phyloP scores from a whole-genome alignment of 1,140 invertebrate genomes.

The Sitophilus oryzae region DNA sequence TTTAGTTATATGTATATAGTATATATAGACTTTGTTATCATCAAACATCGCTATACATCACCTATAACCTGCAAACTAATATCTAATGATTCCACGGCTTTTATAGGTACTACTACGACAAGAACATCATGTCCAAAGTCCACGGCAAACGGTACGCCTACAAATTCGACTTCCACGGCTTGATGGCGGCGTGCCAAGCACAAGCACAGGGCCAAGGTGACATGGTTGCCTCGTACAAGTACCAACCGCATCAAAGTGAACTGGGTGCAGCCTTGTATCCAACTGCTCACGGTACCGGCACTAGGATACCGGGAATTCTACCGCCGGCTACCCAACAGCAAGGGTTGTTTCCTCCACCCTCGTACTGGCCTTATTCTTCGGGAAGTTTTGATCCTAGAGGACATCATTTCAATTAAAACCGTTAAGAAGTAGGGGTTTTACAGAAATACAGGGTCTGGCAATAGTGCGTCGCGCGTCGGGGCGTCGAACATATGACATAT shows the following conservation, averaged over 20 bases:
- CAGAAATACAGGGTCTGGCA: no score
- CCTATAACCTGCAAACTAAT: no score
- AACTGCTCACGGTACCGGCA: conserved; percentile 25
- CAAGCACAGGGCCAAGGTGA: conserved; percentile 44
- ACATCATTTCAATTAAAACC: neutral
- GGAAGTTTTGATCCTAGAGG: conserved; percentile 31
- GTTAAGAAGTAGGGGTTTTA: no score
- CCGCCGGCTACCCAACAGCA: conserved; percentile 36
- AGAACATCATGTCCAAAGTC: conserved; percentile 95
- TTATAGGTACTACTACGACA: conserved; percentile 95
- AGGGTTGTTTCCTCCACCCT: conserved; percentile 39
- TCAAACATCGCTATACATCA: no score
- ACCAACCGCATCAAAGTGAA: conserved; percentile 43
- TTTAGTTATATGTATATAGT: no score
- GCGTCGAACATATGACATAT: no score
- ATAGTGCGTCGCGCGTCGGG: no score
- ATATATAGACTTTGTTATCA: no score
- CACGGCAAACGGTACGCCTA: conserved; percentile 89
- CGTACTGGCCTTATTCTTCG: conserved; percentile 45
- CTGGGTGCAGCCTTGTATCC: conserved; percentile 42
- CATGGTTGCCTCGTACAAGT: conserved; percentile 47
- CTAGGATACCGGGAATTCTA: conserved; percentile 36
- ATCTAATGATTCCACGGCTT: no score
- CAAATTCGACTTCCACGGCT: conserved; percentile 84
- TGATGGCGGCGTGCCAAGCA: conserved; percentile 80